Evolutionary conservation across 2,113 vertebrate species (phyloP).

Genomic region (Sclerurus mexicanus): DNA sequence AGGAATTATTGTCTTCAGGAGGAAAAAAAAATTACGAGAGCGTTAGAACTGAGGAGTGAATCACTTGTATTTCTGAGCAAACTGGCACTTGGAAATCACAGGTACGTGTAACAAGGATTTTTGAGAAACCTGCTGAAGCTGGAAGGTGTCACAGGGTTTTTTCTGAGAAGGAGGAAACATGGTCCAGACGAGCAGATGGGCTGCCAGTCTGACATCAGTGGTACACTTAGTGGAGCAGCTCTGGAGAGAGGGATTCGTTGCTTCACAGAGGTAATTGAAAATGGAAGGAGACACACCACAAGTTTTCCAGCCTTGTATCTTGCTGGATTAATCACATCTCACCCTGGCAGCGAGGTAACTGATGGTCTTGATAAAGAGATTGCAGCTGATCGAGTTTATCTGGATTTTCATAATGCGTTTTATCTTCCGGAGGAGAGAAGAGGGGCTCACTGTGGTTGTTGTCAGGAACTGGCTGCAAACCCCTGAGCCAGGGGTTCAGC

Average conservation of each 20-base stretch:
- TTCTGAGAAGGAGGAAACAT: conserved; percentile 1
- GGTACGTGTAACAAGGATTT: not conserved
- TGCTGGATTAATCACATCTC: not conserved
- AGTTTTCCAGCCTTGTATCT: conserved; percentile 7
- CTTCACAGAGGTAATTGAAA: conserved; percentile 48
- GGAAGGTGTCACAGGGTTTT: conserved; percentile 23
- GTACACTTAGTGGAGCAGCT: conserved; percentile 35
- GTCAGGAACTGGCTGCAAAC: not conserved
- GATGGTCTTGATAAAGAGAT: conserved; percentile 16
- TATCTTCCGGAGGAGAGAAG: not conserved
- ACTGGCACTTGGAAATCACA: not conserved
- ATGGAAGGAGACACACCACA: not conserved
- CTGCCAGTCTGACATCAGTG: conserved; percentile 56
- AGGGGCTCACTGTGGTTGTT: not conserved
- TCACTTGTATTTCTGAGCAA: not conserved
- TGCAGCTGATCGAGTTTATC: not conserved
- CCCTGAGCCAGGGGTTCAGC: not conserved
- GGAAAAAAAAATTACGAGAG: not conserved
- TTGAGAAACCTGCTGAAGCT: conserved; percentile 42
- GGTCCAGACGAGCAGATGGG: conserved; percentile 61
- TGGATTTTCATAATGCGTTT: not conserved
- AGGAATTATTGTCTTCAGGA: not conserved
- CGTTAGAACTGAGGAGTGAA: not conserved
- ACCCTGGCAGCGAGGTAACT: not conserved
- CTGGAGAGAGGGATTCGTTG: conserved; percentile 22